Percentiles rank a stretch among this genome's conserved stretches.
Evolutionary conservation across 2,888 invertebrate genomes (phyloP).

Genomic region (Junonia oenone): DNA sequence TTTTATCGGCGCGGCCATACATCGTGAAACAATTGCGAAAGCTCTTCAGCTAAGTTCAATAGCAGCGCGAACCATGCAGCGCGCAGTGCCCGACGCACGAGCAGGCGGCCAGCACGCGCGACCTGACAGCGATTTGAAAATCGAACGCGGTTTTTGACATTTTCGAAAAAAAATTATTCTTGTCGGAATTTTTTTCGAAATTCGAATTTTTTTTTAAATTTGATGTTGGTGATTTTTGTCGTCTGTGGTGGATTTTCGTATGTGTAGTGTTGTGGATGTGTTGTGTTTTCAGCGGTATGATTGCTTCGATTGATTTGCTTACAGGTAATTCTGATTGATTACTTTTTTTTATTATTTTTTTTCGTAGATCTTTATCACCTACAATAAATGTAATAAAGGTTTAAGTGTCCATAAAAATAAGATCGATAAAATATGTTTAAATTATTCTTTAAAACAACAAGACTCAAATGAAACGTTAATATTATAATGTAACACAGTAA

Average conservation of each 20-base stretch:
- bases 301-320: conserved; percentile 19
- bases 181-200: background rate
- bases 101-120: conserved; percentile 62
- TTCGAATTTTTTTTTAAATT: background rate
- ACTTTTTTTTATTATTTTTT: background rate
- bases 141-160: conserved; percentile 25
- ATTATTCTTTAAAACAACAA: no score
- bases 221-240: no score
- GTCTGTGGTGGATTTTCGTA: conserved; percentile 7
- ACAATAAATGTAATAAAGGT: no score
- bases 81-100: conserved; percentile 63
- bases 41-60: conserved; percentile 72
- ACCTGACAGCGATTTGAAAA: conserved; percentile 32
- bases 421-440: no score
- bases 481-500: no score
- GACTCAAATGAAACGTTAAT: no score
- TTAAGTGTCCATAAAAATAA: no score
- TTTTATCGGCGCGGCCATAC: conserved; percentile 26
- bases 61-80: conserved; percentile 41
- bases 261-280: conserved; percentile 24
- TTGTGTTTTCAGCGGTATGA: conserved; percentile 25
- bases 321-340: conserved; percentile 28
- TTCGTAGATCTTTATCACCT: background rate
- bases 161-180: background rate
- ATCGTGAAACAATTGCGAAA: conserved; percentile 47